Evolutionary conservation across 2,113 vertebrate species (phyloP).

Genomic region (Pycnonotus jocosus): DNA sequence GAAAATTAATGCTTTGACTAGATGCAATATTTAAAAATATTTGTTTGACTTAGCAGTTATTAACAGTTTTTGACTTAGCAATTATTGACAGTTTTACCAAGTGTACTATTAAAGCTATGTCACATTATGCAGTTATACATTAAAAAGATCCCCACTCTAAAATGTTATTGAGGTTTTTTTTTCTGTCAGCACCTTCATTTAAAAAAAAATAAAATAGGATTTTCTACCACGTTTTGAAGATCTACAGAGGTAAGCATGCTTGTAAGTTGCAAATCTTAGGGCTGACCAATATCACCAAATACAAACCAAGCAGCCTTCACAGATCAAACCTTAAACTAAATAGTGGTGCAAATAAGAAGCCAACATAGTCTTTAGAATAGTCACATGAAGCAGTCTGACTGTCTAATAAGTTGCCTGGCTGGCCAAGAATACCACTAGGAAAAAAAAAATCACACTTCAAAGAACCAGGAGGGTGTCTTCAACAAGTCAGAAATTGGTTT

Average conservation of each 20-base stretch:
- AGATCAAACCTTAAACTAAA: not conserved
- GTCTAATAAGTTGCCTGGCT: slow-evolving; percentile 25
- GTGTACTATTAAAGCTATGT: not conserved
- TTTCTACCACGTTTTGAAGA: not conserved
- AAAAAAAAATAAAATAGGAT: not conserved
- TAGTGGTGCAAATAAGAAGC: not conserved
- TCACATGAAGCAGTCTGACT: not conserved
- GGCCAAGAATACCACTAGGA: not conserved
- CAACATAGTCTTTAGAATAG: not conserved
- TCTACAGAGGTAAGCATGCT: not conserved
- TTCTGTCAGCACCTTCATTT: not conserved
- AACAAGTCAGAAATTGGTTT: slow-evolving; percentile 61
- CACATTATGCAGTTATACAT: not conserved
- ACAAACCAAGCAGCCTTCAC: not conserved
- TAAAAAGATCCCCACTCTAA: not conserved
- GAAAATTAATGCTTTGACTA: not conserved
- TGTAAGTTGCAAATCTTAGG: not conserved
- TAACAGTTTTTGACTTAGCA: not conserved
- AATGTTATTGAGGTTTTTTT: not conserved
- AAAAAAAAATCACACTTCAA: slow-evolving; percentile 5
- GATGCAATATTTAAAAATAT: not conserved
- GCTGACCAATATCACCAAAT: not conserved
- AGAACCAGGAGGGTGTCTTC: slow-evolving; percentile 59
- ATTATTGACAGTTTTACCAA: not conserved
- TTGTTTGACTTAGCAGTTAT: not conserved